Percentiles rank a stretch among this genome's conserved stretches.
Evolutionary conservation across 2,888 invertebrate species (phyloP).

Genomic region (Lissocephala sabroskyi): DNA sequence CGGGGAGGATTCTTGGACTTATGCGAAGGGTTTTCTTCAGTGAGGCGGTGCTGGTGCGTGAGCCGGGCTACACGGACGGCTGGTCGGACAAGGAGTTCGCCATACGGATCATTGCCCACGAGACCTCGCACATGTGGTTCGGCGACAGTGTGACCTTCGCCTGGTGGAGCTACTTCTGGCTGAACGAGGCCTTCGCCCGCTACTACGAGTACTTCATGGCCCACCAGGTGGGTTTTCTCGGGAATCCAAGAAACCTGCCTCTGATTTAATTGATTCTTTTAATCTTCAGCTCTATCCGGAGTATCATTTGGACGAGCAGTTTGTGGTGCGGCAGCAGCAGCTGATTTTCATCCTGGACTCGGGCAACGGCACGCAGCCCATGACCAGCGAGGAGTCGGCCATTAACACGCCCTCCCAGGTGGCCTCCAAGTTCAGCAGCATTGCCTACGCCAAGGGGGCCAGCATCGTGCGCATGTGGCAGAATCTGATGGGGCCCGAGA

Average conservation of each 20-base stretch:
- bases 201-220: conserved; percentile 79
- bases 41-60: conserved; percentile 41
- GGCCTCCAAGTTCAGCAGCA: conserved; percentile 74
- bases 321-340: conserved; percentile 80
- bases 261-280: too few relatives aligned
- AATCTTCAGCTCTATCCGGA: conserved; percentile 77
- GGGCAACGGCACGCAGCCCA: conserved; percentile 74
- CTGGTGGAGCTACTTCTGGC: conserved; percentile 76
- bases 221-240: conserved; percentile 64
- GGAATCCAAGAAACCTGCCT: not conserved
- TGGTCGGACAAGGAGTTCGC: conserved; percentile 69
- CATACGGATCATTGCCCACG: conserved; percentile 74
- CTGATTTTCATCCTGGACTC: conserved; percentile 76
- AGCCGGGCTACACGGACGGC: conserved; percentile 57
- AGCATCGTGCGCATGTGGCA: conserved; percentile 79
- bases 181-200: conserved; percentile 79
- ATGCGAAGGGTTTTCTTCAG: too few relatives aligned
- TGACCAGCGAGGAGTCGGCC: conserved; percentile 73
- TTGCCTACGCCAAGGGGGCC: conserved; percentile 80
- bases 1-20: not conserved
- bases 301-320: conserved; percentile 80
- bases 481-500: conserved; percentile 74
- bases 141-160: conserved; percentile 75
- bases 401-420: conserved; percentile 76
- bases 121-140: conserved; percentile 79